Percentiles rank a stretch among this genome's conserved stretches.
Evolutionary conservation across 2,113 vertebrate species (phyloP).

Genomic region (Heterochromis multidens): DNA sequence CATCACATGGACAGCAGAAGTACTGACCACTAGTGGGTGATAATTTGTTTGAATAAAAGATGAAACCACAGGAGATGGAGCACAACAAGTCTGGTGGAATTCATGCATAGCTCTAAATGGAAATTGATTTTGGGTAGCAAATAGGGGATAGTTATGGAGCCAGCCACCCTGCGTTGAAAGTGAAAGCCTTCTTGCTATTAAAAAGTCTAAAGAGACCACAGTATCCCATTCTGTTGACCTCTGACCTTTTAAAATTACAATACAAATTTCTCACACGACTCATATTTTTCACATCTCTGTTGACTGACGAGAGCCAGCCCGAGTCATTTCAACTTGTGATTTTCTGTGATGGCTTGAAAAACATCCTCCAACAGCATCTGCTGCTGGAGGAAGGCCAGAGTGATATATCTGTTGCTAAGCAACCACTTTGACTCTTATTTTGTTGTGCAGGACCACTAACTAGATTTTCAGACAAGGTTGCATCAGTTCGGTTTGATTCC

Average conservation of each 20-base stretch:
- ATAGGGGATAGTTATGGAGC: neutral
- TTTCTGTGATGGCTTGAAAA: slow-evolving; percentile 53
- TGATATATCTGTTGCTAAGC: slow-evolving; percentile 65
- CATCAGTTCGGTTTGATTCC: slow-evolving; percentile 47
- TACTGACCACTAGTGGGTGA: neutral
- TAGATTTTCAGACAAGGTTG: slow-evolving; percentile 57
- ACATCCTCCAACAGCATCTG: slow-evolving; percentile 57
- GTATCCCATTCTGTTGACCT: neutral
- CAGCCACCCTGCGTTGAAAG: neutral
- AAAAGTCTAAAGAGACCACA: neutral
- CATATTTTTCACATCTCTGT: neutral
- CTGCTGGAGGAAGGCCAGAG: slow-evolving; percentile 51
- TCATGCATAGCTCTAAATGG: neutral
- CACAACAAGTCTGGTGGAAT: neutral
- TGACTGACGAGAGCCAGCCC: neutral
- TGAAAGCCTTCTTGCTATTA: neutral
- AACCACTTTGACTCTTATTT: slow-evolving; percentile 61
- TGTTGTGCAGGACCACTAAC: slow-evolving; percentile 54
- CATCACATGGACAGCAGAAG: slow-evolving; percentile 42
- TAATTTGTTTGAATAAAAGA: slow-evolving; percentile 1
- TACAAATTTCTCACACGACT: neutral
- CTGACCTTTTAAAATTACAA: neutral
- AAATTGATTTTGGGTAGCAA: neutral
- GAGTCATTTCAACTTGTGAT: slow-evolving; percentile 43
- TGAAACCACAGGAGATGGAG: neutral